Evolutionary conservation across 2,888 invertebrate genomes (phyloP).

Genomic region (Temnothorax unifasciatus): DNA sequence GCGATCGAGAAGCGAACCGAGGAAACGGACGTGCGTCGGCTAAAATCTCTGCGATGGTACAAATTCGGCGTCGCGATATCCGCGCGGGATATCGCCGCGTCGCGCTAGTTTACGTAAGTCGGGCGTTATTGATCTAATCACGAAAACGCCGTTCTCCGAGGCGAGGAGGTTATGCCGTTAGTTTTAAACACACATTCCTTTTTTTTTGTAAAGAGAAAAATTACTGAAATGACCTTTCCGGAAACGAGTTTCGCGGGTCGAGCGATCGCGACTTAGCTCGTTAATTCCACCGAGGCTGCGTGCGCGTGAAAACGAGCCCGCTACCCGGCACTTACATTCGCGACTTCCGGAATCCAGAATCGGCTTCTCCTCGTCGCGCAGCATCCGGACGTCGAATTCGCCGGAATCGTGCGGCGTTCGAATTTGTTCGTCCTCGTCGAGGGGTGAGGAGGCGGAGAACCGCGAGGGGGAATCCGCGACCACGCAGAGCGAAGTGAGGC

Average conservation of each 20-base stretch:
- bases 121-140: constrained; percentile 74
- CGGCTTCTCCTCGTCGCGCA: background rate
- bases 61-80: constrained; percentile 57
- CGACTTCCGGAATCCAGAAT: background rate
- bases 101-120: constrained; percentile 74
- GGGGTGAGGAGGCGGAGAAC: background rate
- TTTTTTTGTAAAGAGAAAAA: background rate
- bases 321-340: background rate
- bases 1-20: background rate
- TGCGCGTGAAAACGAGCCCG: background rate
- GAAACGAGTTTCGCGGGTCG: background rate
- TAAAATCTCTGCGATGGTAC: background rate
- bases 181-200: constrained; percentile 27
- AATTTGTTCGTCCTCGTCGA: background rate
- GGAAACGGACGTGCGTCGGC: background rate
- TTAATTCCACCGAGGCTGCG: background rate
- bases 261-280: background rate
- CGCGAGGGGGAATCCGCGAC: background rate
- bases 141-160: constrained; percentile 62
- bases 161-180: constrained; percentile 42
- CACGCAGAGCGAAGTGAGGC: background rate
- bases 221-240: background rate
- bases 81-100: constrained; percentile 56
- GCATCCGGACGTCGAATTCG: background rate
- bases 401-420: background rate